These are phyloP conservation scores for Mizuhopecten yessoensis DNA, from an alignment of 1,140 invertebrate genomes.

Conservation along the genomic window DNA sequence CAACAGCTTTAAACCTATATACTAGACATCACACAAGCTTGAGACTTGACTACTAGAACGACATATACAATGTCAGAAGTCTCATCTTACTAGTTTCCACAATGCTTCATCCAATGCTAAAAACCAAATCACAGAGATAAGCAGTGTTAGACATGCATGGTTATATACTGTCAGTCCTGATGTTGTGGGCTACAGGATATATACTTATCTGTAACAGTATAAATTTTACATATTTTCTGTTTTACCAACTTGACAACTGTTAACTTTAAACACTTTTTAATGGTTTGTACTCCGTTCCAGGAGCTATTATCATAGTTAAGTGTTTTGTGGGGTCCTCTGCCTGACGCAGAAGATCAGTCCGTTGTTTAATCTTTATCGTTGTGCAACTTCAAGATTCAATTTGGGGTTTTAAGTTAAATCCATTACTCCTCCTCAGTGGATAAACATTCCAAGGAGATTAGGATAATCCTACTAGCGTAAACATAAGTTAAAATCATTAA, in stretches of 20 bases:
- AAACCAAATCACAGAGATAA: background rate
- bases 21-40: too few species aligned
- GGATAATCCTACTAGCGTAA: too few species aligned
- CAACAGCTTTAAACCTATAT: too few species aligned
- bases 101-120: background rate
- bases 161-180: background rate
- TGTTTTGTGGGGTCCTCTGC: background rate
- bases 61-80: background rate
- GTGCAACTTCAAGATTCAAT: background rate
- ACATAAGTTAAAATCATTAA: too few species aligned
- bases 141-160: background rate
- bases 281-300: background rate
- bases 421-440: background rate
- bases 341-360: background rate
- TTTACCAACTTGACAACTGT: conserved; percentile 4
- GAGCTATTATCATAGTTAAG: background rate
- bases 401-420: conserved; percentile 4
- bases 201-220: too few species aligned
- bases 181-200: background rate
- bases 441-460: too few species aligned
- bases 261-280: background rate
- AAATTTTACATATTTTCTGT: conserved; percentile 8
- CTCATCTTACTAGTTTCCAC: background rate
- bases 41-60: too few species aligned
- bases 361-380: background rate